Conservation (phyloP, 2,113 vertebrate species). For the Synodontis membranacea region DNA sequence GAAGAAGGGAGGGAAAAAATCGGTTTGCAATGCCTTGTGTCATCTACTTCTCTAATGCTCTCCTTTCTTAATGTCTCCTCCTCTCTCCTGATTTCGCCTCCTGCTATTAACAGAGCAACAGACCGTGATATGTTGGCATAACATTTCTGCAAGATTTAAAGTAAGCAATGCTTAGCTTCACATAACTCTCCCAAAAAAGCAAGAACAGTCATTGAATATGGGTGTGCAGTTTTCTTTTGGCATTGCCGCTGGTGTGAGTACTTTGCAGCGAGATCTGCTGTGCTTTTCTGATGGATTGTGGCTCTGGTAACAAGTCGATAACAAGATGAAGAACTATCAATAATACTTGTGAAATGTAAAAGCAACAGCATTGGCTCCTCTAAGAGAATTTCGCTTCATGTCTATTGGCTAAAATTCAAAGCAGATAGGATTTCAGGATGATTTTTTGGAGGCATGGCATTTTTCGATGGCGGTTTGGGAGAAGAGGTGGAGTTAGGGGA, state of each 20-base stretch:
- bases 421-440: slow-evolving; percentile 5
- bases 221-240: not conserved
- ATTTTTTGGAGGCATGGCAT: slow-evolving; percentile 1
- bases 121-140: not conserved
- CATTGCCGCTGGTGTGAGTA: not conserved
- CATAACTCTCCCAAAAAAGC: not conserved
- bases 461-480: not conserved
- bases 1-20: not conserved
- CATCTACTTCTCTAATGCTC: not conserved
- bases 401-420: slow-evolving; percentile 16
- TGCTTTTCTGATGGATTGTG: slow-evolving; percentile 18
- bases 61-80: not conserved
- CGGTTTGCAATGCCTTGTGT: slow-evolving; percentile 11
- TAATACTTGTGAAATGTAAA: slow-evolving; percentile 30
- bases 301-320: slow-evolving; percentile 16
- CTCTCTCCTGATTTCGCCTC: not conserved
- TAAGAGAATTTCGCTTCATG: not conserved
- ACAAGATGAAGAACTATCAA: slow-evolving; percentile 25
- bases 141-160: slow-evolving; percentile 32
- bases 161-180: not conserved
- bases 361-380: slow-evolving; percentile 12
- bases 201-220: not conserved
- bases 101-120: slow-evolving; percentile 16
- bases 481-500: not conserved
- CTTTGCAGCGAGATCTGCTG: not conserved